Conservation (phyloP, 2,797 vertebrate genomes). For the Paramormyrops hopkinsi region DNA sequence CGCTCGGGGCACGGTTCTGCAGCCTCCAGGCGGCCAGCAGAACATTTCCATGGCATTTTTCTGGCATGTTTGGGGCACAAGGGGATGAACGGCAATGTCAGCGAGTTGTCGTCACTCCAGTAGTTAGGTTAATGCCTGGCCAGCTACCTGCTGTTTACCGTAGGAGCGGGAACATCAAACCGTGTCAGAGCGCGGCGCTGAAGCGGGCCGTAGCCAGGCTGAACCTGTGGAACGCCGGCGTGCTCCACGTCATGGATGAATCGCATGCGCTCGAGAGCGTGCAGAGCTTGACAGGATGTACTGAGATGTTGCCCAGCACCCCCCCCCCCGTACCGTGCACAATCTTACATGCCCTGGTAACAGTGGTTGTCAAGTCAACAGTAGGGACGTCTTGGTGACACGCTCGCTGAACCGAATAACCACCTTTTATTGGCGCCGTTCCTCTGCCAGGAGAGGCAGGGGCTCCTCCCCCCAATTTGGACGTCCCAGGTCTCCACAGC, state of each 20-base stretch:
- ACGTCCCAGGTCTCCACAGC: not conserved
- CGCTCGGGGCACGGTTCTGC: not conserved
- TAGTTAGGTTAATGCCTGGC: not conserved
- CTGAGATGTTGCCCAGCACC: not conserved
- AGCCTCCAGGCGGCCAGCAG: not conserved
- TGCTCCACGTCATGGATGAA: not conserved
- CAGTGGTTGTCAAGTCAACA: not conserved
- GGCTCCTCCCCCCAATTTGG: not conserved
- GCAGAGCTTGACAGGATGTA: slow-evolving; percentile 1
- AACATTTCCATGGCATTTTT: not conserved
- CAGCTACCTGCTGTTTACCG: not conserved
- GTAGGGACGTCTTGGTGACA: slow-evolving; percentile 3
- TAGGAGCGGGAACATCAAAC: not conserved
- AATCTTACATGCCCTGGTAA: not conserved
- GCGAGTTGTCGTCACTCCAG: not conserved
- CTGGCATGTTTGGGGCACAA: not conserved
- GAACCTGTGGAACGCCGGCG: not conserved
- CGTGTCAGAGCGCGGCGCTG: not conserved
- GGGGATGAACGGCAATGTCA: not conserved
- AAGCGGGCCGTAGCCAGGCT: not conserved
- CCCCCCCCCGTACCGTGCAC: not conserved
- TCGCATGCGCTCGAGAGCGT: not conserved
- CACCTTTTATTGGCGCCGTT: not conserved
- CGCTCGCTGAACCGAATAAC: not conserved
- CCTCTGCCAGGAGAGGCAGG: not conserved